phyloP scores from a whole-genome alignment of 2,113 vertebrate genomes.

The Lepidothrix coronata region DNA sequence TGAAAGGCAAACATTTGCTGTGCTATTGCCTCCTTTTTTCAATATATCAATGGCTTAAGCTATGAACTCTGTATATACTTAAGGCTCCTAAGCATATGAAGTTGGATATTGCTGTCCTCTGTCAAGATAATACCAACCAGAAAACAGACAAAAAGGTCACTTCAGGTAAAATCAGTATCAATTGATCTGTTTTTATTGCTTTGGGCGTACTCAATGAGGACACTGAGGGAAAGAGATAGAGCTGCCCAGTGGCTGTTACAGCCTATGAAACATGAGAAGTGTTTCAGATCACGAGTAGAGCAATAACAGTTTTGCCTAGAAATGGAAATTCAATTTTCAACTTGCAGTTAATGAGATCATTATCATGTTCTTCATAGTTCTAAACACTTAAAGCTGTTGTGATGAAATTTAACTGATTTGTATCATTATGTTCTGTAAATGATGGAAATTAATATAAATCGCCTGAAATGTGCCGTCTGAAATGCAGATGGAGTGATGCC shows the following conservation, averaged over 20 bases:
- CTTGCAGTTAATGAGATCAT: conserved; percentile 7
- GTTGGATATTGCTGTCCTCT: neutral
- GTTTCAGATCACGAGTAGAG: neutral
- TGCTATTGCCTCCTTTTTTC: neutral
- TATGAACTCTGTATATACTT: conserved; percentile 6
- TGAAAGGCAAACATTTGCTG: conserved; percentile 49
- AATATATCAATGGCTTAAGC: conserved; percentile 17
- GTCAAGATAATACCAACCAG: neutral
- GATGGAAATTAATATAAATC: conserved; percentile 42
- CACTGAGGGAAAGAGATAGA: neutral
- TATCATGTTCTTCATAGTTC: neutral
- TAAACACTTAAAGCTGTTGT: neutral
- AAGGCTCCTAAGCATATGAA: neutral
- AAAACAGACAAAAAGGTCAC: neutral
- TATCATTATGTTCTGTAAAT: conserved; percentile 32
- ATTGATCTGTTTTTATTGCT: neutral
- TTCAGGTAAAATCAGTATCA: neutral
- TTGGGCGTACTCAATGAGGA: neutral
- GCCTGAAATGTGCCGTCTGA: conserved; percentile 33
- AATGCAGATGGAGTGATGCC: neutral
- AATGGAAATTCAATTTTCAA: neutral
- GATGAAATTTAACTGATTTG: conserved; percentile 22
- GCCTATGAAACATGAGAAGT: neutral
- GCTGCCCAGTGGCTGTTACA: neutral
- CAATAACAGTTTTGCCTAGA: neutral